phyloP scores from a whole-genome alignment of 2,888 invertebrate genomes.

The Apantesis nais region DNA sequence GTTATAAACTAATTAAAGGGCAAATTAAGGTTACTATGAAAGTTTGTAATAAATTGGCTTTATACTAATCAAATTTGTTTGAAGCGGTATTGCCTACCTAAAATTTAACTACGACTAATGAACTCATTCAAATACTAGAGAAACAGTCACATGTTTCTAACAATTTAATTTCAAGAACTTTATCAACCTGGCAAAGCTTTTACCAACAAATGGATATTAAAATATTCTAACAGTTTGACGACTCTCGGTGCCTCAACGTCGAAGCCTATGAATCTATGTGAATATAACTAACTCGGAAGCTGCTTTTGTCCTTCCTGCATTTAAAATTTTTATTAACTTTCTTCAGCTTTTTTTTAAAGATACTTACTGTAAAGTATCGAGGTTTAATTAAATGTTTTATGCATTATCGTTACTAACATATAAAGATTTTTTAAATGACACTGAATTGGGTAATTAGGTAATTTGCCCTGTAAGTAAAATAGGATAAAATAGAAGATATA shows the following conservation, averaged over 20 bases:
- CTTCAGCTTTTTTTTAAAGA: not conserved
- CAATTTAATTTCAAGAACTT: not conserved
- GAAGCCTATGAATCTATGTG: not conserved
- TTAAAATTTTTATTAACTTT: not conserved
- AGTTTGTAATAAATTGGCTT: slow-evolving; percentile 26
- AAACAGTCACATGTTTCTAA: not conserved
- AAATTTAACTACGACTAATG: slow-evolving; percentile 41
- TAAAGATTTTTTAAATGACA: too few relatives aligned
- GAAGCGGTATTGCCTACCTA: slow-evolving; percentile 29
- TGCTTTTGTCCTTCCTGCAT: not conserved
- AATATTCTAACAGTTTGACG: not conserved
- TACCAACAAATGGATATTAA: not conserved
- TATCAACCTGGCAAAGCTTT: not conserved
- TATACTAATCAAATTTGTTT: slow-evolving; percentile 28
- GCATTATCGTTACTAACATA: not conserved
- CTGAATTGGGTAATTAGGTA: not conserved
- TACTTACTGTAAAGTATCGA: not conserved
- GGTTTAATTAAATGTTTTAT: not conserved
- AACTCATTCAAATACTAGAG: slow-evolving; percentile 24
- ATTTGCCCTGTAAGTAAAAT: not conserved
- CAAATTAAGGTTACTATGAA: slow-evolving; percentile 36
- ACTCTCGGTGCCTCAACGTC: not conserved
- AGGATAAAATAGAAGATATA: not conserved
- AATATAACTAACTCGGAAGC: not conserved
- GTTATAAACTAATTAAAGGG: slow-evolving; percentile 35